Conservation (phyloP, 1,140 invertebrate species). For the Saccostrea echinata region DNA sequence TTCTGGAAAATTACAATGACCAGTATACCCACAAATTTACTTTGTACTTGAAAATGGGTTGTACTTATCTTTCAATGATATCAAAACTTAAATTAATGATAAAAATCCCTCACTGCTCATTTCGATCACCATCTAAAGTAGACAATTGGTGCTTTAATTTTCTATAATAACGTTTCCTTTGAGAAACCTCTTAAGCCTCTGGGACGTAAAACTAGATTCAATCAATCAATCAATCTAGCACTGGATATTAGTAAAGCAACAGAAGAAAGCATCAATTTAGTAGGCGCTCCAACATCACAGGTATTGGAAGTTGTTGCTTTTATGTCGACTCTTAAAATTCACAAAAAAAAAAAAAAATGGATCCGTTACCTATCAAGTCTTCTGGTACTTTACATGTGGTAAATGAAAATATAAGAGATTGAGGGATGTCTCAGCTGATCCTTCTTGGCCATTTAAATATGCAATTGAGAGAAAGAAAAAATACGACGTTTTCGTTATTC, state of each 20-base stretch:
- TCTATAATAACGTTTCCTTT: too few relatives aligned
- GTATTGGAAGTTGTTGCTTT: conserved; percentile 60
- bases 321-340: conserved; percentile 66
- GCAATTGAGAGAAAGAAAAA: conserved; percentile 81
- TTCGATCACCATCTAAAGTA: too few relatives aligned
- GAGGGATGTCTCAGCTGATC: conserved; percentile 65
- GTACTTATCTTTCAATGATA: background rate
- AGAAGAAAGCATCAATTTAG: conserved; percentile 61
- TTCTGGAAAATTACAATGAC: background rate
- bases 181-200: too few relatives aligned
- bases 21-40: background rate
- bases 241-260: conserved; percentile 83
- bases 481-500: conserved; percentile 73
- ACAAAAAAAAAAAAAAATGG: conserved; percentile 11
- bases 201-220: too few relatives aligned
- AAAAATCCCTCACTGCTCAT: too few relatives aligned
- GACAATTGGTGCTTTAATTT: too few relatives aligned
- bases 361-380: background rate
- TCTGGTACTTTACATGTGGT: background rate
- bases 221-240: too few relatives aligned
- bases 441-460: conserved; percentile 83
- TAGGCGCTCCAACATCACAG: conserved; percentile 54
- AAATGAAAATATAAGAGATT: background rate
- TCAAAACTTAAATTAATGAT: conserved; percentile 77
- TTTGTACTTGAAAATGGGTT: background rate